Conservation (phyloP, 2,113 vertebrate species). For the Megaptera novaeangliae region DNA sequence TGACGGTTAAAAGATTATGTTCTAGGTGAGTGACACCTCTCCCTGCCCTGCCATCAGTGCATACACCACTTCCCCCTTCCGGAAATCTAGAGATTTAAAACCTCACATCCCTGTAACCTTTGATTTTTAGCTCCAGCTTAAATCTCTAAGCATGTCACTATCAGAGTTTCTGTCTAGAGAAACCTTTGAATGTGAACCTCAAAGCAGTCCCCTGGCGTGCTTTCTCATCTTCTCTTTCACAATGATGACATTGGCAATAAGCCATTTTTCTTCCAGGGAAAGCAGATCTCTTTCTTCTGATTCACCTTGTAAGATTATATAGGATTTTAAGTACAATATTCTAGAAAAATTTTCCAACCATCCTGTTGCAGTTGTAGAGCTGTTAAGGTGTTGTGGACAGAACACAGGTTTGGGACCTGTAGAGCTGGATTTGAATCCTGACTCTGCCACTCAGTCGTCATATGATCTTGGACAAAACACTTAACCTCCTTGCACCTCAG, state of each 20-base stretch:
- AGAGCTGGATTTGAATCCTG: background rate
- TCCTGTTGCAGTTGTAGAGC: background rate
- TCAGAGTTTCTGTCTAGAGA: constrained; percentile 31
- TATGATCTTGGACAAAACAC: background rate
- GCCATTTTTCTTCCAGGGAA: constrained; percentile 15
- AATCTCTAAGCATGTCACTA: constrained; percentile 28
- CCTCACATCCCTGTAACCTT: background rate
- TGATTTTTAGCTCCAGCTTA: constrained; percentile 33
- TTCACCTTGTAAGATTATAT: background rate
- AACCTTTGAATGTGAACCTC: constrained; percentile 6
- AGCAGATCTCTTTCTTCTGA: background rate
- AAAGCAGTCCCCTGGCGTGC: background rate
- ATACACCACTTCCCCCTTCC: background rate
- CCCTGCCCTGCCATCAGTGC: background rate
- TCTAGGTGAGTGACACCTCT: background rate
- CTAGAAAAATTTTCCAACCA: background rate
- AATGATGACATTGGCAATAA: background rate
- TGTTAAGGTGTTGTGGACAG: background rate
- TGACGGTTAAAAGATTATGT: background rate
- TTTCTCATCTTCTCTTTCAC: constrained; percentile 5
- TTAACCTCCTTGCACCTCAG: background rate
- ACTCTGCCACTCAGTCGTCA: background rate
- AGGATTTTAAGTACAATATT: background rate
- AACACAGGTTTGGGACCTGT: background rate
- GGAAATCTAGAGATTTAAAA: background rate